Percentiles rank a stretch among this genome's conserved stretches.
phyloP scores from a whole-genome alignment of 2,888 invertebrate genomes.

The Dione vanillae region DNA sequence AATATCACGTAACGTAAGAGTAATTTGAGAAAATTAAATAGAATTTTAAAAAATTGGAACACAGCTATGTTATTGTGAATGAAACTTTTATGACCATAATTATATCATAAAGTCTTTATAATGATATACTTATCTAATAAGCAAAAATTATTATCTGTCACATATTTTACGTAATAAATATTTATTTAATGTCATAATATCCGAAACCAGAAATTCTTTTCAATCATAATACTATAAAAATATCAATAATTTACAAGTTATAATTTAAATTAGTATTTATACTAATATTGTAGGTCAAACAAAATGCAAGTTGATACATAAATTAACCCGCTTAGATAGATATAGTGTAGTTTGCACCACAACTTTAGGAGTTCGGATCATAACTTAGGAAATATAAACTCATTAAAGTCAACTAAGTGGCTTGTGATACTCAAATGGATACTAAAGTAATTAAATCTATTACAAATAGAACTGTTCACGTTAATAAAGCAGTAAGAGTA shows the following conservation, averaged over 20 bases:
- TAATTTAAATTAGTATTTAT: not conserved
- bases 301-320: conserved; percentile 28
- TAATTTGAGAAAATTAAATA: not conserved
- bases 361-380: conserved; percentile 18
- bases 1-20: not conserved
- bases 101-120: too few species aligned
- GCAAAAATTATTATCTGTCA: too few species aligned
- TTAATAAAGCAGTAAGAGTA: not conserved
- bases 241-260: not conserved
- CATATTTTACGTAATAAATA: too few species aligned
- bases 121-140: too few species aligned
- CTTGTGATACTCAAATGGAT: conserved; percentile 18
- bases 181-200: too few species aligned
- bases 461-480: not conserved
- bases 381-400: conserved; percentile 29
- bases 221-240: not conserved
- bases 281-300: conserved; percentile 12
- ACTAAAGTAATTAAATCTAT: not conserved
- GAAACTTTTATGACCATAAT: too few species aligned
- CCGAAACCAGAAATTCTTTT: too few species aligned
- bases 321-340: conserved; percentile 9
- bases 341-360: conserved; percentile 23
- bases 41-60: not conserved
- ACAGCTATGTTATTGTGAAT: not conserved
- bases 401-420: conserved; percentile 25